Evolutionary conservation across 2,888 invertebrate species (phyloP).

Genomic region (Eulithis testata): DNA sequence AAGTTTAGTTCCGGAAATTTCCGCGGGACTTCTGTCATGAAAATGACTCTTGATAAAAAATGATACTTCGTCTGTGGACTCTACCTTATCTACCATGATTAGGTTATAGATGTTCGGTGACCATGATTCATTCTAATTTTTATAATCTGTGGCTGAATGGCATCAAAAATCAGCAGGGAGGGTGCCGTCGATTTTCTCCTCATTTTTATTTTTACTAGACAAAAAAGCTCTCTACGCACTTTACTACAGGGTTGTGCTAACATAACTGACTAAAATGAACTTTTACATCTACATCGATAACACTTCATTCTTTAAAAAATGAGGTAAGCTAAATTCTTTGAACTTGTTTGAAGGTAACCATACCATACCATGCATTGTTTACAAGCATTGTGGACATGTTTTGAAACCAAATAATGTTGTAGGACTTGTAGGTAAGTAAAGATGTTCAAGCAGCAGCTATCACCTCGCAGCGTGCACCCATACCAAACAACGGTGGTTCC

Average conservation of each 20-base stretch:
- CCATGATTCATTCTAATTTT: too few relatives aligned
- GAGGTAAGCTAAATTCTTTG: constrained; percentile 31
- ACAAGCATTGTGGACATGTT: constrained; percentile 32
- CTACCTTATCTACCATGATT: too few relatives aligned
- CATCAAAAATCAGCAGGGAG: too few relatives aligned
- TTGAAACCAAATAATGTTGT: constrained; percentile 36
- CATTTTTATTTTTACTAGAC: too few relatives aligned
- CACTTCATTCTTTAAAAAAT: constrained; percentile 27
- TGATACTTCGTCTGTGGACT: too few relatives aligned
- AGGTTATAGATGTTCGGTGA: too few relatives aligned
- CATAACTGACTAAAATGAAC: background rate
- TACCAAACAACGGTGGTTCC: constrained; percentile 81
- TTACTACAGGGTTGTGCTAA: background rate
- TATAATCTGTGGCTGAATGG: too few relatives aligned
- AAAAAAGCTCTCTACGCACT: background rate
- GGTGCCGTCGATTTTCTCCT: too few relatives aligned
- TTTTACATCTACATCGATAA: background rate
- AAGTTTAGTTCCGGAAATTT: too few relatives aligned
- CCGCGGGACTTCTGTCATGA: too few relatives aligned
- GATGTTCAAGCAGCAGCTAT: constrained; percentile 81
- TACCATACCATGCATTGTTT: constrained; percentile 20
- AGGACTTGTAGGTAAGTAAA: constrained; percentile 36
- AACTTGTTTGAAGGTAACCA: background rate
- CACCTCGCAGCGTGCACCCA: constrained; percentile 77
- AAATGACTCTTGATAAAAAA: too few relatives aligned